A percentile compares a stretch with the other conserved stretches of the same genome.
phyloP scores from a whole-genome alignment of 2,888 invertebrate species.

The Mythimna ferrago region DNA sequence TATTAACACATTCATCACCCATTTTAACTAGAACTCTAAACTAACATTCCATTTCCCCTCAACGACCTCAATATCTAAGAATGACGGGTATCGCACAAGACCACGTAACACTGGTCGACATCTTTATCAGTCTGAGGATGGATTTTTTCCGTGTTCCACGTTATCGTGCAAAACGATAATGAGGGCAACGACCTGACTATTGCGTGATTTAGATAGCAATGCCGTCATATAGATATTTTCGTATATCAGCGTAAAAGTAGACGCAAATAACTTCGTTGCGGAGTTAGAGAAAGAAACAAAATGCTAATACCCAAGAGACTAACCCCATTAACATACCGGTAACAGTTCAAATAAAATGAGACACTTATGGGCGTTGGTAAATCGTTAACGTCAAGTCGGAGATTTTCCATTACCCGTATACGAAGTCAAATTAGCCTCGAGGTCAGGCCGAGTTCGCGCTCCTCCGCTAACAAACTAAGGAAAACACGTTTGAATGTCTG shows the following conservation, averaged over 20 bases:
- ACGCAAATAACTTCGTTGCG: conserved; percentile 37
- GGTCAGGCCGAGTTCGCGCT: conserved; percentile 73
- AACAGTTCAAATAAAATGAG: conserved; percentile 68
- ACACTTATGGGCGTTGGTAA: conserved; percentile 69
- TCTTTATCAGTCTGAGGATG: conserved; percentile 80
- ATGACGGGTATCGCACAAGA: conserved; percentile 61
- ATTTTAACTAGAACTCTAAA: conserved; percentile 67
- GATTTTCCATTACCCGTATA: conserved; percentile 76
- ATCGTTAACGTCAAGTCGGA: conserved; percentile 70
- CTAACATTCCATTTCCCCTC: conserved; percentile 56
- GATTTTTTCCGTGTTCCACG: conserved; percentile 86
- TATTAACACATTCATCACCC: conserved; percentile 65
- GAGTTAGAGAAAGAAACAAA: conserved; percentile 44
- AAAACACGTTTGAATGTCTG: conserved; percentile 68
- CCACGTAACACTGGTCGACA: conserved; percentile 71
- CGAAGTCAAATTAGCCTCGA: conserved; percentile 75
- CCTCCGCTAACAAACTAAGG: conserved; percentile 74
- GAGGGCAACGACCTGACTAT: conserved; percentile 82
- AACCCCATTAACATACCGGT: conserved; percentile 64
- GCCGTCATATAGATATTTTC: conserved; percentile 67
- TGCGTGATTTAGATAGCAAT: conserved; percentile 81
- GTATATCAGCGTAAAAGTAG: conserved; percentile 52
- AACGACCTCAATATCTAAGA: conserved; percentile 38
- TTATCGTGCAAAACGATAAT: conserved; percentile 86
- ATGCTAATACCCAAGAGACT: conserved; percentile 62